Base-by-base conservation (phyloP, 1,140 invertebrate genomes). In the Magallana gigas region DNA sequence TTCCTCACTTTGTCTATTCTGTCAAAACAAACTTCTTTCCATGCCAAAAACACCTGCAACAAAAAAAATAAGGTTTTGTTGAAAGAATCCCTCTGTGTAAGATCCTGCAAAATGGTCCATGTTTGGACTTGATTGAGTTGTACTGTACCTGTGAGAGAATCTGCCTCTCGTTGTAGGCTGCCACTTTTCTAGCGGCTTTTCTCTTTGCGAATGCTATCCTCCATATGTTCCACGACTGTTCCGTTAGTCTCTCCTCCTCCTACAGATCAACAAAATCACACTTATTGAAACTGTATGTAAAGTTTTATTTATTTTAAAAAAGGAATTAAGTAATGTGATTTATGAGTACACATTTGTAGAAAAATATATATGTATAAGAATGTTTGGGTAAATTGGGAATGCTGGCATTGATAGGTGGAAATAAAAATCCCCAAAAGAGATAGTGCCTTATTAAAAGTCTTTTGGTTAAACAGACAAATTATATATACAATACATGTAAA, bases 221-320 rank as follows among this genome's bases (percentile, higher is more conserved):
- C 88, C 88, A 89, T 85, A 57, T 82, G 29, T 36, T 62, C 88
- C 88, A 89, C 29, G 71, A 60, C n/a, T 16, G 76, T 57, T 85
- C 60, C 14, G 83, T 18, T 16, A 87, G 48, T 56, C 85, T 87
- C 57, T 89, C 88, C 48, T 57, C 71, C 71, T 89, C 86, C 88
- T 89, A 18, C n/a, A 81, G 18, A 57, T 36, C 36, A 76, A 85
- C 12, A 85, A 71, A 48, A 4, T 48, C 36, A 48, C 36, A 23
- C 23, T 23, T 23, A 23, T 23, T 23, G 23, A 23, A 23, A 23
- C 23, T 23, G 23, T 23, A 23, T 23, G 23, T 23, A 23, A 23
- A 23, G 23, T 23, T 23, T 23, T 23, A 23, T 23, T 23, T 23
- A 23, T 48, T 48, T 48, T 48, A 3, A 48, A 48, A 48, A 48